Base-by-base conservation (phyloP, 2,797 vertebrate species). In the Lacerta agilis region DNA sequence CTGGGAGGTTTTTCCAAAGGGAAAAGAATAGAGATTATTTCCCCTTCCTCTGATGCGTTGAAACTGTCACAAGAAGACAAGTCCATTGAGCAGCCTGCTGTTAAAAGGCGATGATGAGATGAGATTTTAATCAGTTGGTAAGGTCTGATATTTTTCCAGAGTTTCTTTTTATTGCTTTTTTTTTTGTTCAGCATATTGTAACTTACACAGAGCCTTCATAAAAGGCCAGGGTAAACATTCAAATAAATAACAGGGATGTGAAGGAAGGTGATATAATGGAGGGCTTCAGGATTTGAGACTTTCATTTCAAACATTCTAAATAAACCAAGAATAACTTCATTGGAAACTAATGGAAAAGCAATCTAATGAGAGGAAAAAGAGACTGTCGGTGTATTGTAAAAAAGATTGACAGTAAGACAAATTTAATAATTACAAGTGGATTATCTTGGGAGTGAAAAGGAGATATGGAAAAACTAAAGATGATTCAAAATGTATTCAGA, bases 341-440 rank as follows among this genome's bases (percentile, higher is more conserved):
- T 79, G 55, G 49, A 90, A 91, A 88, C 84, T 82, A n/a, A 3
- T 79, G 11, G 1, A n/a, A 71, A 90, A 90, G 41, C 8, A 18
- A 1, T 2, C 11, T 1, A 64, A 78, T 82, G 86, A 82, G 78
- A 38, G 20, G 82, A 17, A 4, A 36, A 82, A 77, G n/a, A 69
- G n/a, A 82, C 41, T 33, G 17, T 69, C 82, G 25, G 58, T 49
- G n/a, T 17, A 85, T 85, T 88, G 76, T 75, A 45, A 80, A 83
- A 83, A 81, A 80, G 87, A 80, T 67, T 85, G 87, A 85, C 81
- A 85, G 77, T 79, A 67, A 75, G 77, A 85, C 41, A 88, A 80
- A 85, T 85, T 85, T 85, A 85, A 88, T 85, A 66, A 85, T 85
- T 75, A 85, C 77, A 84, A 79, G 25, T 75, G 78, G 82, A 88